Base-by-base conservation (phyloP, 2,797 vertebrate species). In the Anguilla marmorata region DNA sequence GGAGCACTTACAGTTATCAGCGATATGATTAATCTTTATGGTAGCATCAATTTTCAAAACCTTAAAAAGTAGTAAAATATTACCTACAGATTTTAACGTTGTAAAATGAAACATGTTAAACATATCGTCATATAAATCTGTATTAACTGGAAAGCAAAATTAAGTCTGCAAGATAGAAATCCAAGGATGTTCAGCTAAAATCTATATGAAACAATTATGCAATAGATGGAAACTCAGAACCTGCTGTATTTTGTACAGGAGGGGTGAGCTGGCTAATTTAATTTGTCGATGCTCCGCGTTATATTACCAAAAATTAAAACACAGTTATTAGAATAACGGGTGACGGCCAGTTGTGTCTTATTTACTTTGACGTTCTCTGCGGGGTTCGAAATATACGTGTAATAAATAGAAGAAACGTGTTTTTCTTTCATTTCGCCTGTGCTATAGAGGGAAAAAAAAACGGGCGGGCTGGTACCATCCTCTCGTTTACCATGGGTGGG, bases 401-500 rank as follows among this genome's bases (percentile, higher is more conserved):
- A 89, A 90, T 87, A 91, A 92, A 93, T 89, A 91, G 89, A 90
- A 92, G 90, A 94, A 89, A 92, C 91, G 89, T 90, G 88, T 92
- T 92, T 90, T 90, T 85, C 92, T 94, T 94, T 95, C 88, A 90
- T 94, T 94, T 93, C 93, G 93, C 94, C 93, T 86, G 69, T 92
- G 92, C 91, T 92, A 87, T 90, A 93, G 93, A 92, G 91, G 91
- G 92, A 90, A 92, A 92, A 92, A 86, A 45, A 92, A 90, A 93
- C 92, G 30, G 80, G 60, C 96, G 94, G 97, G 97, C 95, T 96
- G 95, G 95, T 97, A 98, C 98, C 98, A 98, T 97, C 97, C 93
- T 95, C 95, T 92, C 95, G 94, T 92, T 96, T 96, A 95, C 94
- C 93, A 94, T 94, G 96, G 97, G 97, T 96, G 96, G 94, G 92